Evolutionary conservation across 1,140 invertebrate species (phyloP).

Genomic region (Dufourea novaeangliae): DNA sequence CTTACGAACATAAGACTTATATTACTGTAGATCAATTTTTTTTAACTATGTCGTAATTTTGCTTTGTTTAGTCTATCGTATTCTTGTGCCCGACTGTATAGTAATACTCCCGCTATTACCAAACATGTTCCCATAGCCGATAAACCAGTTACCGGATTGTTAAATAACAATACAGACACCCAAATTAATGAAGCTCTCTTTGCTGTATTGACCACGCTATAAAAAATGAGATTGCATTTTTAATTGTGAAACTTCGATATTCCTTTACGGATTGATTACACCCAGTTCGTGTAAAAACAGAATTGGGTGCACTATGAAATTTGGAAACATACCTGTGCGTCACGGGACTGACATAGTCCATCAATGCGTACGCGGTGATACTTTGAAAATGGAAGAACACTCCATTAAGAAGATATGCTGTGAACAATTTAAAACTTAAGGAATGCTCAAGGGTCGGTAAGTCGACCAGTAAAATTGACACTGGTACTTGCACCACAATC

Average conservation of each 20-base stretch:
- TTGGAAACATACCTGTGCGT: constrained; percentile 88
- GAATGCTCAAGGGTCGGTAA: constrained; percentile 80
- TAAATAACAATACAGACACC: constrained; percentile 91
- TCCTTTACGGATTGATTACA: constrained; percentile 3
- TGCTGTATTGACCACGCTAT: constrained; percentile 92
- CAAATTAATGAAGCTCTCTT: constrained; percentile 93
- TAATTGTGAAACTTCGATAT: constrained; percentile 1
- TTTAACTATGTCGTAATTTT: constrained; percentile 72
- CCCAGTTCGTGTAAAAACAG: too few species aligned
- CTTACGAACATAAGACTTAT: constrained; percentile 44
- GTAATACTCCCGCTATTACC: constrained; percentile 89
- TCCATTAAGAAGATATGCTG: constrained; percentile 88
- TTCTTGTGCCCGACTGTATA: constrained; percentile 89
- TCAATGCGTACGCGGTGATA: constrained; percentile 92
- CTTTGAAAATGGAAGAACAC: constrained; percentile 94
- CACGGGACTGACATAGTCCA: constrained; percentile 93
- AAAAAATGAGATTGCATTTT: constrained; percentile 47
- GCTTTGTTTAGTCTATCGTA: constrained; percentile 79
- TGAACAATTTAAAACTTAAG: constrained; percentile 82
- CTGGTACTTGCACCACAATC: constrained; percentile 90
- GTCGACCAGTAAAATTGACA: constrained; percentile 87
- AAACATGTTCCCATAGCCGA: constrained; percentile 89
- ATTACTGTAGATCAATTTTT: constrained; percentile 78
- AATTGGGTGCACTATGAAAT: too few species aligned
- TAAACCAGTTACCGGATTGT: constrained; percentile 89